Base-by-base conservation (phyloP, 2,888 invertebrate species). In the Synergus laeviventris region DNA sequence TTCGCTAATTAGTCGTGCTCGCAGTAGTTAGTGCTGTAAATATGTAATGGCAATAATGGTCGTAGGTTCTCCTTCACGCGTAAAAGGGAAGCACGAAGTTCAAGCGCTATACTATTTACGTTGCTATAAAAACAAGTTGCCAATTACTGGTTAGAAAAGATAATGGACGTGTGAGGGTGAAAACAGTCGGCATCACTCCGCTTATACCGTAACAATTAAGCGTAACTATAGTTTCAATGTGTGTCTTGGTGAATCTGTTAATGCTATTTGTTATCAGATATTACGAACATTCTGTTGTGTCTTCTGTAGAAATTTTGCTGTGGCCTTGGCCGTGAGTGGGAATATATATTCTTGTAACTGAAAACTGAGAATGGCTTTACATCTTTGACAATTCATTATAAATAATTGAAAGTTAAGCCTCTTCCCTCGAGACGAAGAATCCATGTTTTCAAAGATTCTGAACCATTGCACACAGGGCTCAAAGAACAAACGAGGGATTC, bases 1-100 rank as follows among this genome's bases (percentile, higher is more conserved):
- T 86, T 83, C 85, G 85, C 84, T 87, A 88, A 88, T 88, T 88
- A 82, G 79, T 78, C 77, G 79, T 76, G 77, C 78, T 80, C 76
- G 77, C 77, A 75, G 78, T 77, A 79, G n/a, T n/a, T n/a, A n/a
- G n/a, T 79, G 77, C 79, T 64, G 64, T 64, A 31, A 31, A 31
- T 31, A 42, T n/a, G 31, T 62, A 76, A 79, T 79, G 80, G 79
- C 80, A 81, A 80, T 79, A 79, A 80, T 79, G 79, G 79, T 79
- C 81, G 81, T 80, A 75, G 77, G 78, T 81, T 81, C 75, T 80
- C 81, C 77, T 74, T 78, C 79, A 79, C 80, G 82, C 82, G 82
- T 82, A 79, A 81, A 82, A 78, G 81, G 80, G 79, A 80, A 80
- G 80, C 82, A 80, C 81, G 80, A 80, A 78, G 78, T 80, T 79